These are phyloP conservation scores for Drosophila grimshawi DNA, from an alignment of 1,140 invertebrate genomes.

Conservation along the genomic window DNA sequence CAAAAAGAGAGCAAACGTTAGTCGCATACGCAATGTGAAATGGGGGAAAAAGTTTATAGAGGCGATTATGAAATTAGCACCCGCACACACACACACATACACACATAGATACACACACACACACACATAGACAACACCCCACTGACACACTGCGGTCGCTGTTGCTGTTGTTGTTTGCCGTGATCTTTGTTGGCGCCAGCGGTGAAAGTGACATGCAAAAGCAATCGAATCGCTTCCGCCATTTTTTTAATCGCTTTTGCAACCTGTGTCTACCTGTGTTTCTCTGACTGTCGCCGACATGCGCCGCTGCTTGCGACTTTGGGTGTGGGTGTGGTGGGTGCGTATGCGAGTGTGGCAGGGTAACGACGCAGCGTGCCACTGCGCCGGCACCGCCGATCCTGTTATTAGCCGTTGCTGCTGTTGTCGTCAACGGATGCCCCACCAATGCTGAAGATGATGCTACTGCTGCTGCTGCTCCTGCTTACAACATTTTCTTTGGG, in stretches of 20 bases:
- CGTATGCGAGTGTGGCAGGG: constrained; percentile 37
- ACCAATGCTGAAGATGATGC: background rate
- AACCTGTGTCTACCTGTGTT: constrained; percentile 39
- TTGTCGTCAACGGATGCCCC: background rate
- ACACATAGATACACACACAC: constrained; percentile 44
- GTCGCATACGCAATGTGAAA: constrained; percentile 18
- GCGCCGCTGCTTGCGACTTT: constrained; percentile 6
- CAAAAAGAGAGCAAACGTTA: constrained; percentile 49
- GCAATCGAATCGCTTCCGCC: constrained; percentile 83
- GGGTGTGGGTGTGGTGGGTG: constrained; percentile 14
- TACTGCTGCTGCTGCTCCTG: constrained; percentile 19
- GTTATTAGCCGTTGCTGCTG: constrained; percentile 37
- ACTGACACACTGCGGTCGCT: constrained; percentile 57
- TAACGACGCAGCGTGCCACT: constrained; percentile 39
- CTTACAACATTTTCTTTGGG: constrained; percentile 45
- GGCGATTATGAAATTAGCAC: constrained; percentile 64
- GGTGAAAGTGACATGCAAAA: constrained; percentile 84
- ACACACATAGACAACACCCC: constrained; percentile 36
- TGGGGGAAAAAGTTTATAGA: constrained; percentile 24
- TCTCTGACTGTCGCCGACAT: constrained; percentile 47
- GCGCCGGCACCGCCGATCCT: constrained; percentile 23
- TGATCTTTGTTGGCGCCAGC: constrained; percentile 31
- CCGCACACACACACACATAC: constrained; percentile 32
- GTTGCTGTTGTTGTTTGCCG: constrained; percentile 22
- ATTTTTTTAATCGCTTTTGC: constrained; percentile 21